Conservation (phyloP, 2,888 invertebrate species). For the Acrobasis consociella region DNA sequence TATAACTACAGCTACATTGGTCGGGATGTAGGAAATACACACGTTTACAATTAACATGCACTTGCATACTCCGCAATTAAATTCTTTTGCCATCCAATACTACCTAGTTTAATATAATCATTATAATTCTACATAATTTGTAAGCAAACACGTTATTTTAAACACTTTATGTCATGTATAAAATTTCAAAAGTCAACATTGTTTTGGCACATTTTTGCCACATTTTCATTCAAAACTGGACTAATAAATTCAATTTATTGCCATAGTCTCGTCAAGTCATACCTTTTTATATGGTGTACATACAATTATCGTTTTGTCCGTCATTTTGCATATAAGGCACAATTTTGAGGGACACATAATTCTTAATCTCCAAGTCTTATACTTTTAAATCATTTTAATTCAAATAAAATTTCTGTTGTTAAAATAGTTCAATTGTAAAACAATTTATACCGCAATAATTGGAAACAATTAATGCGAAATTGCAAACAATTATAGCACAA, state of each 20-base stretch:
- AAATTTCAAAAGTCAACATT: slow-evolving; percentile 31
- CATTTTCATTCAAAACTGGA: slow-evolving; percentile 20
- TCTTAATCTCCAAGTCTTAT: not conserved
- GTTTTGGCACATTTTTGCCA: slow-evolving; percentile 35
- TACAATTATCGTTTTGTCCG: slow-evolving; percentile 10
- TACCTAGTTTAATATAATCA: slow-evolving; percentile 28
- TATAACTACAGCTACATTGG: slow-evolving; percentile 76
- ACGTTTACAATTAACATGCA: slow-evolving; percentile 51
- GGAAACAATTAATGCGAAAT: not conserved
- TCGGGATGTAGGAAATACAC: slow-evolving; percentile 78
- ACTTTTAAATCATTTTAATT: not conserved
- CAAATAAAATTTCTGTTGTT: not conserved
- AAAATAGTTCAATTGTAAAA: not conserved
- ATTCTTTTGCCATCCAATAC: slow-evolving; percentile 33
- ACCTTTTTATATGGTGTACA: slow-evolving; percentile 4
- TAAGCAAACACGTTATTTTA: slow-evolving; percentile 27
- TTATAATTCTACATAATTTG: slow-evolving; percentile 30
- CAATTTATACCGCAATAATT: not conserved
- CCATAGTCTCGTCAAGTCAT: slow-evolving; percentile 4
- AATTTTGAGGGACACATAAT: slow-evolving; percentile 32
- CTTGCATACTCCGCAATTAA: slow-evolving; percentile 38
- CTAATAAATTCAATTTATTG: slow-evolving; percentile 23
- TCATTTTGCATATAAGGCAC: slow-evolving; percentile 31
- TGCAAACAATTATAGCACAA: no score
- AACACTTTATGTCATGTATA: slow-evolving; percentile 20